A percentile compares a stretch with the other conserved stretches of the same genome.
Evolutionary conservation across 2,113 vertebrate species (phyloP).

Genomic region (Trinectes maculatus): DNA sequence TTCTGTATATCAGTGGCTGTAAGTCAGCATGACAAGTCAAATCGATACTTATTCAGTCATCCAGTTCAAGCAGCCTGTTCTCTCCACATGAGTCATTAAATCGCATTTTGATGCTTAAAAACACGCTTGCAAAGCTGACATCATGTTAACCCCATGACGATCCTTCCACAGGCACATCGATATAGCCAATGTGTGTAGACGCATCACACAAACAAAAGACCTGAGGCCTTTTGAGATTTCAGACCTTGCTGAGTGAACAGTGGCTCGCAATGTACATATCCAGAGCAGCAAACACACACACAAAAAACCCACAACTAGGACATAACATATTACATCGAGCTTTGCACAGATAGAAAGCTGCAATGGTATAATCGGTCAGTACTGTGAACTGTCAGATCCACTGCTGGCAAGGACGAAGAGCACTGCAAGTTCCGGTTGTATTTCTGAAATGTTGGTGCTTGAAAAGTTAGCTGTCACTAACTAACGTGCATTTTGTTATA

Average conservation of each 20-base stretch:
- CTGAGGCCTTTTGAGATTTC: conserved; percentile 6
- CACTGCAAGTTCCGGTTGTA: background rate
- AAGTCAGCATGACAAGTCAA: conserved; percentile 58
- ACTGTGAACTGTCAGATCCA: conserved; percentile 14
- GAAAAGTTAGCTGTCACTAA: conserved; percentile 38
- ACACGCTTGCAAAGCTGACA: conserved; percentile 52
- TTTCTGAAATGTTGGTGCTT: conserved; percentile 19
- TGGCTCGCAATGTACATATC: background rate
- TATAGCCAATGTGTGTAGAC: background rate
- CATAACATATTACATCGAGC: background rate
- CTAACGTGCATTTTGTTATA: conserved; percentile 25
- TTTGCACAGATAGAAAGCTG: conserved; percentile 23
- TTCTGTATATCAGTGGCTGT: conserved; percentile 46
- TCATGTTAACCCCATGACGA: conserved; percentile 22
- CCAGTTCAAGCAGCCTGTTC: conserved; percentile 60
- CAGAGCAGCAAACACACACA: background rate
- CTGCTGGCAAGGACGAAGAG: conserved; percentile 23
- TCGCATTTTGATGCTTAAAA: conserved; percentile 68
- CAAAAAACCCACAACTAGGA: background rate
- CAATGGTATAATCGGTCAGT: conserved; percentile 28
- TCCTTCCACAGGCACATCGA: background rate
- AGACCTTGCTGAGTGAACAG: background rate
- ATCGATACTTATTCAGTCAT: conserved; percentile 70
- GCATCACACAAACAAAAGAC: background rate
- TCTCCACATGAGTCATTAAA: conserved; percentile 78